Conservation (phyloP, 2,113 vertebrate genomes). For the Merops nubicus region DNA sequence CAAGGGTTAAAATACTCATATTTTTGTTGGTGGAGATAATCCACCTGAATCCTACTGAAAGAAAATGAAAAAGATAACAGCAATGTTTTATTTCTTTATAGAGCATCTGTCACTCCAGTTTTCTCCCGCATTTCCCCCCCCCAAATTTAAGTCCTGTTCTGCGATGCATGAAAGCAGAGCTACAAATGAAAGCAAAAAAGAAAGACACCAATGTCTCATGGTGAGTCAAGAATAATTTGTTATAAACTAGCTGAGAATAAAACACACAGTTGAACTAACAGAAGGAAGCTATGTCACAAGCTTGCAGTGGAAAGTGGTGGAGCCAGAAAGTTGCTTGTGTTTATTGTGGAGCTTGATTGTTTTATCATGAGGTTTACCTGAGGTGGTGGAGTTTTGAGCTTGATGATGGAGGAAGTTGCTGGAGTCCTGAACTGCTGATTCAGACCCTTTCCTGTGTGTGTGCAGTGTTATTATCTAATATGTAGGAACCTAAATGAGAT, state of each 20-base stretch:
- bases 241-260: neutral
- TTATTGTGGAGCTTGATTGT: neutral
- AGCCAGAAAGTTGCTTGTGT: neutral
- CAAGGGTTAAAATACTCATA: constrained; percentile 23
- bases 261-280: neutral
- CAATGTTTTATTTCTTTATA: constrained; percentile 19
- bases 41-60: constrained; percentile 66
- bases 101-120: constrained; percentile 61
- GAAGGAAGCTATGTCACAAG: neutral
- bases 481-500: constrained; percentile 1
- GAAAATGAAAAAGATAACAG: constrained; percentile 65
- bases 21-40: constrained; percentile 65
- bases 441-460: neutral
- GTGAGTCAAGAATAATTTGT: neutral
- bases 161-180: neutral
- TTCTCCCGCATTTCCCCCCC: neutral
- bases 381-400: neutral
- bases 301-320: neutral
- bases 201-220: accelerated
- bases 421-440: constrained; percentile 24
- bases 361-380: neutral
- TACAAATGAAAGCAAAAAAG: neutral
- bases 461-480: neutral
- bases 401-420: neutral
- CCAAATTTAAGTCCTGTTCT: neutral